Percentiles rank a stretch among this genome's conserved stretches.
These are phyloP conservation scores for Forbesichthys papilliferus DNA, from an alignment of 2,113 vertebrate species.

Conservation along the genomic window DNA sequence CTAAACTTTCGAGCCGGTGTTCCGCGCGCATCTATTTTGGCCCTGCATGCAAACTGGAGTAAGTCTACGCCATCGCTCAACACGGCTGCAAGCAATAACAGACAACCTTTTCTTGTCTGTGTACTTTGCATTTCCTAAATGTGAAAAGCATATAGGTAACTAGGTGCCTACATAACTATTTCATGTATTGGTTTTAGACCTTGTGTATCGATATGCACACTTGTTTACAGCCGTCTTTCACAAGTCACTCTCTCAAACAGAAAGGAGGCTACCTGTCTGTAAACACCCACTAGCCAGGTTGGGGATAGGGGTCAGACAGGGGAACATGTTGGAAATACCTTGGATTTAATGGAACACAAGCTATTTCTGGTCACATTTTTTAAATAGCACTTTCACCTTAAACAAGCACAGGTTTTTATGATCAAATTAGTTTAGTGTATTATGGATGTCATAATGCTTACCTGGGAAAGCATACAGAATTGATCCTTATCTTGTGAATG, in stretches of 20 bases:
- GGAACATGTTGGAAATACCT: background rate
- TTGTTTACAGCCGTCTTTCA: too few relatives aligned
- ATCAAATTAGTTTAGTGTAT: background rate
- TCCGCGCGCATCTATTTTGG: conserved; percentile 13
- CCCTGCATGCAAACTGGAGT: conserved; percentile 34
- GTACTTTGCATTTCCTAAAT: conserved; percentile 5
- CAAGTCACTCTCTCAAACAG: too few relatives aligned
- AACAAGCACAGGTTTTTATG: background rate
- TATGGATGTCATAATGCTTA: background rate
- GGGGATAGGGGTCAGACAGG: background rate
- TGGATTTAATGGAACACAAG: background rate
- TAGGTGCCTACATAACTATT: background rate
- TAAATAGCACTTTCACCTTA: background rate
- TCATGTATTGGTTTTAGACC: background rate
- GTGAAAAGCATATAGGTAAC: conserved; percentile 21
- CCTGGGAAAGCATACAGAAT: background rate
- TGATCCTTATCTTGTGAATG: conserved; percentile 29
- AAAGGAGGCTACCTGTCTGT: background rate
- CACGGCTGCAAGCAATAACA: conserved; percentile 34
- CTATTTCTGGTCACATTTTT: background rate
- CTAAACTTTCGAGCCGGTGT: background rate
- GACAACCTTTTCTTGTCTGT: conserved; percentile 48
- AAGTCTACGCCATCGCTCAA: conserved; percentile 53
- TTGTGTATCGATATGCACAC: too few relatives aligned
- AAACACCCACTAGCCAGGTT: background rate